phyloP scores from a whole-genome alignment of 2,797 vertebrate genomes.

The Chelon auratus region DNA sequence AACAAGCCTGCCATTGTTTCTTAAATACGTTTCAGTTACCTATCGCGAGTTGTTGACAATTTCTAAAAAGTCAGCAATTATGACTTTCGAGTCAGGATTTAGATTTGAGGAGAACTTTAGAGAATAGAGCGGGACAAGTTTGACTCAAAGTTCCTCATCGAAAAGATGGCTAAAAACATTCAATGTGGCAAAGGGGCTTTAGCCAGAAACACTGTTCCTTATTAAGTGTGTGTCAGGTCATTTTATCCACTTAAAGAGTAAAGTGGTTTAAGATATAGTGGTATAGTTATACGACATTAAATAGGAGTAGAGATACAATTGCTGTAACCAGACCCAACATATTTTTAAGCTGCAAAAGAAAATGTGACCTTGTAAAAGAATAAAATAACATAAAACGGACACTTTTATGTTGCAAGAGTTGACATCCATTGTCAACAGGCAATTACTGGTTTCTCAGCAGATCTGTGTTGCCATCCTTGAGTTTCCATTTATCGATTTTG shows the following conservation, averaged over 20 bases:
- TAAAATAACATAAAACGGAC: too few relatives aligned
- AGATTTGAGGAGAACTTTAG: not conserved
- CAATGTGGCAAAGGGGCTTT: too few relatives aligned
- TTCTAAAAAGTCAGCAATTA: not conserved
- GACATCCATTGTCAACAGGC: not conserved
- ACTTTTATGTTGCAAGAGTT: not conserved
- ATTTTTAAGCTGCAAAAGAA: not conserved
- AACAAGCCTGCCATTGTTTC: slow-evolving; percentile 15
- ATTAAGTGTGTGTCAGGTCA: not conserved
- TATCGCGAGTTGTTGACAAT: not conserved
- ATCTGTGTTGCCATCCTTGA: not conserved
- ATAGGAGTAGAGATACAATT: not conserved
- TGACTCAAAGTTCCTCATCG: too few relatives aligned
- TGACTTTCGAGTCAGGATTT: not conserved
- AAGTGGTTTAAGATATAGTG: not conserved
- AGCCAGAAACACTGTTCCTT: not conserved
- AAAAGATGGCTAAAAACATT: too few relatives aligned
- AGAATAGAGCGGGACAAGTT: not conserved
- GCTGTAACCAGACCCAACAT: not conserved
- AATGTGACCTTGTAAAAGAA: too few relatives aligned
- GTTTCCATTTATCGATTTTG: slow-evolving; percentile 7
- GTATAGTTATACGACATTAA: not conserved
- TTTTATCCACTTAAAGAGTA: not conserved
- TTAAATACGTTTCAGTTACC: not conserved
- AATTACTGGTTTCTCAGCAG: not conserved